Conservation (phyloP, 2,797 vertebrate genomes). For the Neosilurus mollespiculum region DNA sequence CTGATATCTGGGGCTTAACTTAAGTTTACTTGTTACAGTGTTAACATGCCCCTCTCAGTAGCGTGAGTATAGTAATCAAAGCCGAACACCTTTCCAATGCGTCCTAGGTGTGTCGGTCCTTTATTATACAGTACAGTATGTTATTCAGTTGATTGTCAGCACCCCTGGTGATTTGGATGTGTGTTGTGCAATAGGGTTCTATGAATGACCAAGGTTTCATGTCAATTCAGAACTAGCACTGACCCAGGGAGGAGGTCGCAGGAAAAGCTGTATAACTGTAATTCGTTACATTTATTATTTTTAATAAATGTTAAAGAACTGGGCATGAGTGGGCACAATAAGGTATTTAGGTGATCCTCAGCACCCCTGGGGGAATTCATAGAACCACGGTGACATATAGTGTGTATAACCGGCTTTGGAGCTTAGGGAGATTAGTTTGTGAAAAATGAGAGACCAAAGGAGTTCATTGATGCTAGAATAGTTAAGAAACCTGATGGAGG, state of each 20-base stretch:
- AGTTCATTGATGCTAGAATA: slow-evolving; percentile 62
- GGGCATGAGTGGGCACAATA: neutral
- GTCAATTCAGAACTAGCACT: neutral
- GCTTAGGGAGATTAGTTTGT: slow-evolving; percentile 40
- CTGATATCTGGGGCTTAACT: neutral
- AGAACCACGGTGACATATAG: neutral
- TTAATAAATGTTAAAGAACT: neutral
- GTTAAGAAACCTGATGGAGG: slow-evolving; percentile 47
- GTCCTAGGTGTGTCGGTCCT: neutral
- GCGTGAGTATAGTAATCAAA: neutral
- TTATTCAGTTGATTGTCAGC: neutral
- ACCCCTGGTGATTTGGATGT: neutral
- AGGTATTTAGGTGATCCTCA: neutral
- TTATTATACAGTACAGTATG: neutral
- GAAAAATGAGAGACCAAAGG: slow-evolving; percentile 59
- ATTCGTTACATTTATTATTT: too few species aligned
- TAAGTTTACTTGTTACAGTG: slow-evolving; percentile 1
- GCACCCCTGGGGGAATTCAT: neutral
- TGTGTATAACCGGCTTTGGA: neutral
- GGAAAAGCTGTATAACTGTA: neutral
- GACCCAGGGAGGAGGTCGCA: neutral
- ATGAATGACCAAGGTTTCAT: neutral
- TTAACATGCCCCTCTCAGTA: neutral
- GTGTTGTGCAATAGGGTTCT: neutral
- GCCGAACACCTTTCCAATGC: neutral